Conservation (phyloP, 2,888 invertebrate species). For the Parnassius apollo region DNA sequence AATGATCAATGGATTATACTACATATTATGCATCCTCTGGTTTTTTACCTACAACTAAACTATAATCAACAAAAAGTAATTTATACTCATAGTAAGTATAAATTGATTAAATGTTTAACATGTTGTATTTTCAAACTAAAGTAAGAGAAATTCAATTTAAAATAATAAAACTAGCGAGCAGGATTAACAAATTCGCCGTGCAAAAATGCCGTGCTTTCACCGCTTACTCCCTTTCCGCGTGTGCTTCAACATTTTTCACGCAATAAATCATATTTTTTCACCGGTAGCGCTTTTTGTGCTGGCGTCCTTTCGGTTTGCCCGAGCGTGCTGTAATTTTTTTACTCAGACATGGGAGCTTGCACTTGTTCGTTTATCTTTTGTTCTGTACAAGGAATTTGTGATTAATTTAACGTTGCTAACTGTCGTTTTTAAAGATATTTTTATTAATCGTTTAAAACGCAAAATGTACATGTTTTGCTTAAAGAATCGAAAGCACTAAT, state of each 20-base stretch:
- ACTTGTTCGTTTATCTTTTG: slow-evolving; percentile 67
- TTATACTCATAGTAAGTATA: too few relatives aligned
- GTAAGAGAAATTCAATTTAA: background rate
- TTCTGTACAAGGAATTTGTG: slow-evolving; percentile 68
- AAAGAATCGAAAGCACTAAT: background rate
- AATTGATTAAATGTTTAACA: too few relatives aligned
- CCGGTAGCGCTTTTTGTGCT: slow-evolving; percentile 75
- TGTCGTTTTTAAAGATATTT: background rate
- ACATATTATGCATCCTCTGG: too few relatives aligned
- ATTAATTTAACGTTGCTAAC: slow-evolving; percentile 54
- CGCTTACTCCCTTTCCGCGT: slow-evolving; percentile 70
- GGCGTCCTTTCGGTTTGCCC: slow-evolving; percentile 74
- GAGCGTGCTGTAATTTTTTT: slow-evolving; percentile 77
- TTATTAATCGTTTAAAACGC: background rate
- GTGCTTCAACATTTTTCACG: slow-evolving; percentile 81
- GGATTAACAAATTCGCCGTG: slow-evolving; percentile 79
- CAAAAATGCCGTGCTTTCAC: slow-evolving; percentile 74
- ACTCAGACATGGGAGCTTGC: slow-evolving; percentile 72
- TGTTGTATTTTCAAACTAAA: too few relatives aligned
- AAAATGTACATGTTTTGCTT: background rate
- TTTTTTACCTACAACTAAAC: too few relatives aligned
- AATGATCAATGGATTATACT: too few relatives aligned
- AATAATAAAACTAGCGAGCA: slow-evolving; percentile 46
- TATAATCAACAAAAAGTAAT: too few relatives aligned
- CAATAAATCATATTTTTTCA: slow-evolving; percentile 81